These are phyloP conservation scores for Dolomedes plantarius DNA, from an alignment of 2,888 invertebrate species.

Conservation along the genomic window DNA sequence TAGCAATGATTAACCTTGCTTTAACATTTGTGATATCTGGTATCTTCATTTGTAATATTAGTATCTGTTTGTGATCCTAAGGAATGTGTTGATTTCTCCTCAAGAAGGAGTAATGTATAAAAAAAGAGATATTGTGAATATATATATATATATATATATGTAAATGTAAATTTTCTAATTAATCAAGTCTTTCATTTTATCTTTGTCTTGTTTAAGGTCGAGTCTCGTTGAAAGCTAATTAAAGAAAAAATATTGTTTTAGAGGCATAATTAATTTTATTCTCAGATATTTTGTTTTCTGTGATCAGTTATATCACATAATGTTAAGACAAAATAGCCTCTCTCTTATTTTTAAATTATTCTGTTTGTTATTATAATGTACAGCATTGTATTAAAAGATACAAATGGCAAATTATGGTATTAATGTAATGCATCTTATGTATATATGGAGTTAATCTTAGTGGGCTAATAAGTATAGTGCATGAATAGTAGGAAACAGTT, in stretches of 20 bases:
- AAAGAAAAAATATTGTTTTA: too few relatives aligned
- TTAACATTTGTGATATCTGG: not conserved
- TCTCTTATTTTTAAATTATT: too few relatives aligned
- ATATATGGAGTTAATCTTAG: not conserved
- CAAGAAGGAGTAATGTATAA: not conserved
- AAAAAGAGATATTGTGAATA: not conserved
- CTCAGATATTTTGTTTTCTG: too few relatives aligned
- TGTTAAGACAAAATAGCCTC: too few relatives aligned
- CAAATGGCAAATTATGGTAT: not conserved
- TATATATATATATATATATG: not conserved
- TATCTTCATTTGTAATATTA: not conserved
- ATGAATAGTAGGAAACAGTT: not conserved
- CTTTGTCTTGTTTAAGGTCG: not conserved
- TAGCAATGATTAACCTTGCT: not conserved
- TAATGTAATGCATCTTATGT: not conserved
- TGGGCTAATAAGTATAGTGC: not conserved
- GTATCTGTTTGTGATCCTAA: too few relatives aligned
- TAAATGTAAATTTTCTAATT: too few relatives aligned
- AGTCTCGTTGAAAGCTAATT: too few relatives aligned
- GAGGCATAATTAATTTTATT: too few relatives aligned
- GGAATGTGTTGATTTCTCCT: not conserved
- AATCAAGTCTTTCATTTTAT: not conserved
- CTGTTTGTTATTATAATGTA: too few relatives aligned
- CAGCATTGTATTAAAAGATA: too few relatives aligned
- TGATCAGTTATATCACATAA: too few relatives aligned